Base-by-base conservation (phyloP, 2,797 vertebrate species). In the Enteromius trimaculatus region DNA sequence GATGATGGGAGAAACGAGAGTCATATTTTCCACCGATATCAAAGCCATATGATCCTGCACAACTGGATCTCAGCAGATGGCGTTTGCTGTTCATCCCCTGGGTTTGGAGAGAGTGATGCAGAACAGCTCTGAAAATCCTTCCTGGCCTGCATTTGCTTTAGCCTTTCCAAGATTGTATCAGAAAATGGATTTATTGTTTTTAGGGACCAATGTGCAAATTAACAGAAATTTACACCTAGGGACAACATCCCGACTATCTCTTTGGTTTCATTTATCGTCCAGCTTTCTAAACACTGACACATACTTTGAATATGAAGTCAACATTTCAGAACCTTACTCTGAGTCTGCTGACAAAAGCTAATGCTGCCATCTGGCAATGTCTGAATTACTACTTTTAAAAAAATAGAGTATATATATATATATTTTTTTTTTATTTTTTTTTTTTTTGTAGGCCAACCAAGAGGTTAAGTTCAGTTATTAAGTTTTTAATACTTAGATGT, bases 21-120 rank as follows among this genome's bases (percentile, higher is more conserved):
- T 94, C 93, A 95, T 93, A 94, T 94, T 95, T 95, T 95, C 93
- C 93, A 93, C 88, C 92, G 88, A 94, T 95, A 94, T 94, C 91
- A 92, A 94, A 94, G 92, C 94, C 93, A 95, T 93, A 93, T 95
- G 94, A 84, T 87, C 34, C 29, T 84, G 79, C 81, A 64, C 55
- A 70, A 91, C 89, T 90, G 89, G 88, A 90, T 92, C 89, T 93
- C 89, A 91, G 88, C 86, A 92, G 92, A 91, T 90, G 81, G 65
- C 53, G 64, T 76, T 88, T 85, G 74, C 69, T 64, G 85, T 71
- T 77, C 76, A 81, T 85, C 81, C 70, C 75, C 51, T 81, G 81
- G 79, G 79, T 66, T 81, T 29, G 60, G 26, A 76, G 66, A 91
- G 87, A 85, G 39, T 49, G 58, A 86, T 86, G 92, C 89, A 90